Percentiles rank a stretch among this genome's conserved stretches.
Conservation (phyloP, 2,113 vertebrate species). For the Cyrtonyx montezumae region DNA sequence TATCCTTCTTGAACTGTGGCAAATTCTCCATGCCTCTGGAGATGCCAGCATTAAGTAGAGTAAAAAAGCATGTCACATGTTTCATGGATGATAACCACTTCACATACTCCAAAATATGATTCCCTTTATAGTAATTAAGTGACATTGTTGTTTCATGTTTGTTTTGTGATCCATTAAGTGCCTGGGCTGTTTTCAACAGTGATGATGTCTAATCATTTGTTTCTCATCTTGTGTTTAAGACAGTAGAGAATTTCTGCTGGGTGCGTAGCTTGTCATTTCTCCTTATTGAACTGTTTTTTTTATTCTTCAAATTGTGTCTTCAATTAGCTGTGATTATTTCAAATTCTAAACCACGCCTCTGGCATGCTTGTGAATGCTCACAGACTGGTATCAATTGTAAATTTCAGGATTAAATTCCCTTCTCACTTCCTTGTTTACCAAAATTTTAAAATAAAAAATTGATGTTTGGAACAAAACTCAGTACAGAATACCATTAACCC, state of each 20-base stretch:
- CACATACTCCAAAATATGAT: not conserved
- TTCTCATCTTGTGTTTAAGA: not conserved
- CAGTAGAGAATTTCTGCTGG: conserved; percentile 18
- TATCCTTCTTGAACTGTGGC: not conserved
- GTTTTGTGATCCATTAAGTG: not conserved
- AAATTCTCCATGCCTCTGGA: not conserved
- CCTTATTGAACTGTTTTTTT: not conserved
- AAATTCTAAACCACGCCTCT: not conserved
- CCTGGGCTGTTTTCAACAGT: not conserved
- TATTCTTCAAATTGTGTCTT: not conserved
- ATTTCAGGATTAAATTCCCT: not conserved
- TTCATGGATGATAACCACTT: not conserved
- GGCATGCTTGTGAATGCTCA: not conserved
- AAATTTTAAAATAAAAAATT: not conserved
- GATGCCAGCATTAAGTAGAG: not conserved
- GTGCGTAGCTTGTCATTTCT: not conserved
- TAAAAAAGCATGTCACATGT: not conserved
- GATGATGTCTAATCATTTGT: not conserved
- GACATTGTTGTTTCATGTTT: not conserved
- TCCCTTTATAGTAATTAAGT: not conserved
- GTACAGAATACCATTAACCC: not conserved
- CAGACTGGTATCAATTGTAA: not conserved
- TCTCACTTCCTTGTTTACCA: not conserved
- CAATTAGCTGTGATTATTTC: not conserved
- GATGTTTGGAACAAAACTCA: fast-evolving